Evolutionary conservation across 2,888 invertebrate genomes (phyloP).

Genomic region (Azorinus chamasolen): DNA sequence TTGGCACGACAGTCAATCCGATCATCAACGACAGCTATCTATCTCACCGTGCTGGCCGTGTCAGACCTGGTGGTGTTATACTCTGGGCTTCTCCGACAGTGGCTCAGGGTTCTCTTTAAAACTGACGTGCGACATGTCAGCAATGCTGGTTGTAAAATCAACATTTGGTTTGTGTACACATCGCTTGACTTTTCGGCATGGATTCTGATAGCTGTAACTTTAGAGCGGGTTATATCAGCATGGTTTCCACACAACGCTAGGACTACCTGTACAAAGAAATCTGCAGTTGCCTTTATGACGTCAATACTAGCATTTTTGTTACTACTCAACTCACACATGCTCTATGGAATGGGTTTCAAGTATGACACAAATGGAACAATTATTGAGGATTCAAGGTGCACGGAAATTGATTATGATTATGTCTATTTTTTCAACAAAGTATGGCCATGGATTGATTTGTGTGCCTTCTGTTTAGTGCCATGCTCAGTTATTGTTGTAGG

Average conservation of each 20-base stretch:
- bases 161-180: slow-evolving; percentile 75
- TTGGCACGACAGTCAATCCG: slow-evolving; percentile 69
- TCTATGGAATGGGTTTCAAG: slow-evolving; percentile 66
- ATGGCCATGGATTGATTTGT: slow-evolving; percentile 82
- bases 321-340: slow-evolving; percentile 69
- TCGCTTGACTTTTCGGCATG: slow-evolving; percentile 78
- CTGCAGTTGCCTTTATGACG: slow-evolving; percentile 50
- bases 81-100: slow-evolving; percentile 76
- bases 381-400: slow-evolving; percentile 50
- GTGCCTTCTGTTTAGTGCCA: slow-evolving; percentile 76
- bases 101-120: slow-evolving; percentile 58
- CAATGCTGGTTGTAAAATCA: slow-evolving; percentile 67
- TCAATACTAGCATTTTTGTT: slow-evolving; percentile 59
- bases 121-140: slow-evolving; percentile 68
- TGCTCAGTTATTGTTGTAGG: slow-evolving; percentile 73
- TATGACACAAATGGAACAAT: slow-evolving; percentile 13
- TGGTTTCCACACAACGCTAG: slow-evolving; percentile 76
- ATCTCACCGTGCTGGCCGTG: slow-evolving; percentile 72
- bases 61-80: slow-evolving; percentile 76
- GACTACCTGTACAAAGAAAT: slow-evolving; percentile 60
- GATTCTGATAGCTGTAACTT: slow-evolving; percentile 80
- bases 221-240: slow-evolving; percentile 77
- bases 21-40: slow-evolving; percentile 71
- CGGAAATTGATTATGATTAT: slow-evolving; percentile 50
- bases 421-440: slow-evolving; percentile 48